These are phyloP conservation scores for zebrafish (Danio rerio) DNA, from an alignment of 2,113 vertebrate genomes.

Conservation along the genomic window DNA sequence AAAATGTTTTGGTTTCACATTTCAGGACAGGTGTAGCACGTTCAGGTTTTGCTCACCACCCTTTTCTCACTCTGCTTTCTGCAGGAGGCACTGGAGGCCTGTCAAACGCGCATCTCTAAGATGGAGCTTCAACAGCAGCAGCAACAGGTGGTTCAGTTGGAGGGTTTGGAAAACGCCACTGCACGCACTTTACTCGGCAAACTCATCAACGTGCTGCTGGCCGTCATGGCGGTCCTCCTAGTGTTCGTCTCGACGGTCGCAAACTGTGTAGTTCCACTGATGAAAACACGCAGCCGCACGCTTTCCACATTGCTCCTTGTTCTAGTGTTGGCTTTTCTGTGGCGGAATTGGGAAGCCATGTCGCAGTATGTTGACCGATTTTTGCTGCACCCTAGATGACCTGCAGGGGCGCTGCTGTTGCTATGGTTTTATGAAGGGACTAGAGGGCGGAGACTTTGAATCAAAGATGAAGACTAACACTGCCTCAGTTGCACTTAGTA, in stretches of 20 bases:
- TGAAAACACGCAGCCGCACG: constrained; percentile 95
- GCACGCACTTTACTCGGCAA: constrained; percentile 94
- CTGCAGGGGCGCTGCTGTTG: constrained; percentile 42
- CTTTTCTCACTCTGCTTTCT: neutral
- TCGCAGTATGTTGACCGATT: constrained; percentile 86
- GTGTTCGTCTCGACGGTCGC: constrained; percentile 97
- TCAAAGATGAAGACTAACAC: constrained; percentile 56
- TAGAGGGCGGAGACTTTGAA: constrained; percentile 29
- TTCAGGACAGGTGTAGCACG: no score
- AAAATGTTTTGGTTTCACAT: no score
- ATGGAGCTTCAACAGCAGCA: constrained; percentile 99
- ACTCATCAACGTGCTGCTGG: constrained; percentile 94
- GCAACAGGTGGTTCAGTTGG: constrained; percentile 95
- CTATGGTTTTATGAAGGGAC: constrained; percentile 32
- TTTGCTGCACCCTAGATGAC: constrained; percentile 89
- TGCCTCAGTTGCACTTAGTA: constrained; percentile 64
- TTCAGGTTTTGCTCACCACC: no score
- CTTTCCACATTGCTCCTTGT: constrained; percentile 90
- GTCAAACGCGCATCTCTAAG: constrained; percentile 97
- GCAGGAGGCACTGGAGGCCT: constrained; percentile 94
- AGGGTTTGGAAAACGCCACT: constrained; percentile 92
- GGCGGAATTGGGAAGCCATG: constrained; percentile 95
- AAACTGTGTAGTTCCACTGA: constrained; percentile 93
- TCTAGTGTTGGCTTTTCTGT: constrained; percentile 89
- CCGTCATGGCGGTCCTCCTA: constrained; percentile 93